A percentile compares a stretch with the other conserved stretches of the same genome.
Conservation (phyloP, 1,140 invertebrate species). For the Whitmania pigra region DNA sequence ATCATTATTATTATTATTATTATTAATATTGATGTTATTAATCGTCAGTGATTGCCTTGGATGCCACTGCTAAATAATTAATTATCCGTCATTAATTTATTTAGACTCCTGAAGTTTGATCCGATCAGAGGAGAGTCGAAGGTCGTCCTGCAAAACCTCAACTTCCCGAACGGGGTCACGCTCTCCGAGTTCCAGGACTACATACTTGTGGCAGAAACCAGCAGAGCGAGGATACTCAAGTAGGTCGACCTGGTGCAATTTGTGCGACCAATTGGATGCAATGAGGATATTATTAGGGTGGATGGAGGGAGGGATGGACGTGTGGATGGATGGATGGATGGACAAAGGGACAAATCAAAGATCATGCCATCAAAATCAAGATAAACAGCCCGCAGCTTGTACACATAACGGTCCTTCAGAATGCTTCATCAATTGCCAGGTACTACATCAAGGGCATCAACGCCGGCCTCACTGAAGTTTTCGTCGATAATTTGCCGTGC, state of each 20-base stretch:
- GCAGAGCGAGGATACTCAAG: conserved; percentile 41
- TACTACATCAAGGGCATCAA: conserved; percentile 62
- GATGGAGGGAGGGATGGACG: too few relatives aligned
- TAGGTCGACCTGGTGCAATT: conserved; percentile 28
- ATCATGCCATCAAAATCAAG: too few relatives aligned
- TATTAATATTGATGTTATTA: too few relatives aligned
- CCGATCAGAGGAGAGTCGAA: conserved; percentile 50
- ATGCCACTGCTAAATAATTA: neutral
- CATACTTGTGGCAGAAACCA: conserved; percentile 56
- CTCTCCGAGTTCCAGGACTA: conserved; percentile 61
- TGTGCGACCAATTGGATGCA: too few relatives aligned
- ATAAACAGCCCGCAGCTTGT: too few relatives aligned
- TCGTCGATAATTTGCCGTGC: conserved; percentile 23
- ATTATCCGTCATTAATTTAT: neutral
- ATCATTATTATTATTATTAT: too few relatives aligned
- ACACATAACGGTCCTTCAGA: too few relatives aligned
- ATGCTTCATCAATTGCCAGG: conserved; percentile 44
- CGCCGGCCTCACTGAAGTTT: conserved; percentile 31
- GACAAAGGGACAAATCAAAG: too few relatives aligned
- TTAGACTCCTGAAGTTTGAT: conserved; percentile 55
- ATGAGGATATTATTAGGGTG: neutral
- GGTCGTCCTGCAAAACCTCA: conserved; percentile 56
- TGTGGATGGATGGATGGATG: too few relatives aligned
- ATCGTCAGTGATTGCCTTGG: neutral
- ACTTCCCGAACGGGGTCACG: conserved; percentile 64